Conservation (phyloP, 30 jellyfish, hydroid and myxozoan genomes). For the Aurelia sp. region DNA sequence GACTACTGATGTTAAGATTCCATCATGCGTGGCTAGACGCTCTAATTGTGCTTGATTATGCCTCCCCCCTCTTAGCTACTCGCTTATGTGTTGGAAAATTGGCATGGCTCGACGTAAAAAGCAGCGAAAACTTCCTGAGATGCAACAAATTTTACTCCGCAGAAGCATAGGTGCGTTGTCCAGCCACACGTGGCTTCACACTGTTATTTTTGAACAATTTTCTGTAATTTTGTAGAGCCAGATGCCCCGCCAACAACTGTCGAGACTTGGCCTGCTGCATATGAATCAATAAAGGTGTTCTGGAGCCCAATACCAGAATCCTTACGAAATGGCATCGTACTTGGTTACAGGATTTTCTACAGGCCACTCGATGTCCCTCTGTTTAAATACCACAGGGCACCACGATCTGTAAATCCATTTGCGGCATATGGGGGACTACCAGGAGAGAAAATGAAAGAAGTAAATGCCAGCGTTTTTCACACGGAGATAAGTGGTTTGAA, state of each 20-base stretch:
- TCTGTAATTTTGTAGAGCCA: conserved; percentile 20
- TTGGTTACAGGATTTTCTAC: conserved; percentile 54
- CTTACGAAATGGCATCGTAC: conserved; percentile 49
- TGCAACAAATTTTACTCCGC: too few species aligned
- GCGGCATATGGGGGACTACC: conserved; percentile 62
- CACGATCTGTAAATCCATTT: conserved; percentile 56
- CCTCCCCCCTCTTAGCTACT: too few species aligned
- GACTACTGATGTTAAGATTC: too few species aligned
- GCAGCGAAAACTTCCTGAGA: too few species aligned
- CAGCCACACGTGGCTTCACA: too few species aligned
- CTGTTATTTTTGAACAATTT: too few species aligned
- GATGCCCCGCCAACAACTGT: conserved; percentile 62
- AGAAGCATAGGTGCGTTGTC: too few species aligned
- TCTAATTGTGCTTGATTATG: too few species aligned
- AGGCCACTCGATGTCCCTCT: conserved; percentile 47
- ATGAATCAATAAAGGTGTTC: conserved; percentile 45
- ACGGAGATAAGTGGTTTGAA: conserved; percentile 27
- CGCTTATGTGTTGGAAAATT: too few species aligned
- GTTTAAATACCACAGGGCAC: conserved; percentile 60
- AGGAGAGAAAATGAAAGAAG: conserved; percentile 62
- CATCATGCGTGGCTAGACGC: too few species aligned
- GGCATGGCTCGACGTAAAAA: too few species aligned
- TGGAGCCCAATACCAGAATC: conserved; percentile 76
- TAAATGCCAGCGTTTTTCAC: conserved; percentile 19
- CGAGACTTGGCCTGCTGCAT: conserved; percentile 63